phyloP scores from a whole-genome alignment of 2,888 invertebrate species.

The Odontocerum albicorne region DNA sequence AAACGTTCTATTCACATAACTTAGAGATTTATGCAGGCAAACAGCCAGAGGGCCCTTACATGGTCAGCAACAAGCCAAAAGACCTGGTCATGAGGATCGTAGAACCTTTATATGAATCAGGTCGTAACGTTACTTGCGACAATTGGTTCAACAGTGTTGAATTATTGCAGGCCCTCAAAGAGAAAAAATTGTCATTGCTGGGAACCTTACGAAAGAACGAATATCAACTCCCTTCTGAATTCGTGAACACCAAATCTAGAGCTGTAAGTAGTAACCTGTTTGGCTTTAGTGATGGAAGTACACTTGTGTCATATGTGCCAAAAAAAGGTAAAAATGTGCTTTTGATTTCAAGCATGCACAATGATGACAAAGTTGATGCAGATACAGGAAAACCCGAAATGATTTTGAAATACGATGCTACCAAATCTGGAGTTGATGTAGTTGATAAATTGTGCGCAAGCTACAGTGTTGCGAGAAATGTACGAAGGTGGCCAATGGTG shows the following conservation, averaged over 20 bases:
- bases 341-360: conserved; percentile 2
- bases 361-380: background rate
- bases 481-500: conserved; percentile 18
- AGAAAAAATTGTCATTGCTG: background rate
- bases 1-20: background rate
- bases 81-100: background rate
- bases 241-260: conserved; percentile 11
- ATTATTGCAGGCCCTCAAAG: background rate
- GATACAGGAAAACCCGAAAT: conserved; percentile 8
- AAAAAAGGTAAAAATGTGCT: conserved; percentile 1
- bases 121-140: background rate
- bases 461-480: conserved; percentile 13
- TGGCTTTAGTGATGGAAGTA: background rate
- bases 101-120: background rate
- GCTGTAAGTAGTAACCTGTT: background rate
- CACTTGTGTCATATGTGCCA: background rate
- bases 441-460: conserved; percentile 17
- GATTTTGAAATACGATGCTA: conserved; percentile 6
- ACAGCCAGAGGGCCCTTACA: background rate
- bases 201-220: background rate
- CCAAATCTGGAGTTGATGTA: conserved; percentile 5
- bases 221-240: background rate
- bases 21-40: background rate
- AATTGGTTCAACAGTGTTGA: background rate
- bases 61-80: background rate